Percentiles rank a stretch among this genome's conserved stretches.
These are phyloP conservation scores for Macropus fuliginosus DNA, from an alignment of 2,797 vertebrate species.

Conservation along the genomic window DNA sequence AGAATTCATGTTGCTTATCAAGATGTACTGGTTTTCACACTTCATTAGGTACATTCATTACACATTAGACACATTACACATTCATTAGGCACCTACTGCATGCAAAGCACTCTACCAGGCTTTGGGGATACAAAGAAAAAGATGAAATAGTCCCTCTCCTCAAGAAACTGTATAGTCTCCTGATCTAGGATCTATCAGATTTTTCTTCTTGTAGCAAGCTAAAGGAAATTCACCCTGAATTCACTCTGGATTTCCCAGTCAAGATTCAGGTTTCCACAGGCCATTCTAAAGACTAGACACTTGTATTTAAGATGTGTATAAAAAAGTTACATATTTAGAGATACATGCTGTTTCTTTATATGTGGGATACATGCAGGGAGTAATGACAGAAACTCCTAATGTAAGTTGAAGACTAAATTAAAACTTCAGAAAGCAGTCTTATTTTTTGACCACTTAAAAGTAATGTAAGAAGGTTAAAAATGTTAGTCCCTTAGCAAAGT, in stretches of 20 bases:
- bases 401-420: neutral
- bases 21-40: neutral
- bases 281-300: neutral
- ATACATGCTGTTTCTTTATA: neutral
- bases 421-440: neutral
- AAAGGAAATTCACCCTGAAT: neutral
- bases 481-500: neutral
- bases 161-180: neutral
- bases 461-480: neutral
- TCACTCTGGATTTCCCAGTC: neutral
- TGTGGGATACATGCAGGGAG: neutral
- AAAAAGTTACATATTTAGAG: neutral
- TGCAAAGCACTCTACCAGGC: neutral
- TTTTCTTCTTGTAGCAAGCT: neutral
- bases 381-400: neutral
- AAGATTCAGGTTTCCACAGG: neutral
- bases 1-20: neutral
- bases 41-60: neutral
- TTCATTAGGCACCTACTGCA: neutral
- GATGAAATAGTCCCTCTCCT: neutral
- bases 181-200: neutral
- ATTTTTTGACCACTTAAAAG: neutral
- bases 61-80: neutral
- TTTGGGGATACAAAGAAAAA: neutral
- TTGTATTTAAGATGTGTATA: neutral